Base-by-base conservation (phyloP, 2,888 invertebrate genomes). In the Brachypalpus laphriformis region DNA sequence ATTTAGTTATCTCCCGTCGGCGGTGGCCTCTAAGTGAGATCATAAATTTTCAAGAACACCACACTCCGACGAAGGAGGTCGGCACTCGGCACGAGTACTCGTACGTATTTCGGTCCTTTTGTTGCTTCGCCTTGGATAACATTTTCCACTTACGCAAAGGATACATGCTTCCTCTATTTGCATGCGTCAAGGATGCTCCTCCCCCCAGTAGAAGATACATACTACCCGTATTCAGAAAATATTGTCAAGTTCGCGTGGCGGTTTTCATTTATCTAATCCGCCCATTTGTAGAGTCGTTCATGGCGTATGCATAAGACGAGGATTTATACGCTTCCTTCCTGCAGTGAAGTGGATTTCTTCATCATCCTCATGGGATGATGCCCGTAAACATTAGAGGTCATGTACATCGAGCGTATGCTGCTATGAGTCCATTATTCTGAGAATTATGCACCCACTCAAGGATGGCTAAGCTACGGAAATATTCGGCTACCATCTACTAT, bases 261-360 rank as follows among this genome's bases (percentile, higher is more conserved):
- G 56, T 74, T 74, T 74, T 78, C 78, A 68, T 70, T 78, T 78
- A 83, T 74, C 63, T 75, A 80, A 83, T 74, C 83, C 78, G n/a
- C 45, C 40, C 74, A 47, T 25, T 45, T 57, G 42, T 8, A 47
- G 28, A 1, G 31, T 7, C 28, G 31, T 54, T 72, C 31, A 57
- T 72, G 66, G 61, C 20, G 78, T 65, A 72, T 63, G 78, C 63
- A 68, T 68, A 78, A 78, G 78, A 68, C 54, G 40, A 45, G 66
- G 72, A 83, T 83, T 74, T 83, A 75, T 78, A 66, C 20, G 34
- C 49, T 83, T 83, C 80, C 83, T 83, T 83, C 83, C 83, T 83
- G 74, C 59, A 65, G 34, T 57, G 14, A 83, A 83, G 83, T 83
- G 74, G 80, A 83, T 83, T 80, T 74, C 74, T 83, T 80, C 83